Percentiles rank a stretch among this genome's conserved stretches.
phyloP scores from a whole-genome alignment of 2,888 invertebrate species.

The Agonopterix heracliana region DNA sequence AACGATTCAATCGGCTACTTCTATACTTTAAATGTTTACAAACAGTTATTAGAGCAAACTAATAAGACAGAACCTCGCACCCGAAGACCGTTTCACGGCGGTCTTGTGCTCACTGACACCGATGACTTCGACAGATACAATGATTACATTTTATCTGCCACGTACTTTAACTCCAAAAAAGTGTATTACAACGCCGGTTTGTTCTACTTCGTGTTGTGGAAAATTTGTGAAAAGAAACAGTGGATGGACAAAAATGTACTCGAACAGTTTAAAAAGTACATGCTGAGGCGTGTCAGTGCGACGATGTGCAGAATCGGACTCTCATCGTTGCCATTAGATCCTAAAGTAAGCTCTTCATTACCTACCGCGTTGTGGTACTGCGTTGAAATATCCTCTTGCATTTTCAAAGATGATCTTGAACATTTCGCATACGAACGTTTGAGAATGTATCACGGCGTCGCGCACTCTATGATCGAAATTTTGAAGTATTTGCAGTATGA shows the following conservation, averaged over 20 bases:
- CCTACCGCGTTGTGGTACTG: conserved; percentile 34
- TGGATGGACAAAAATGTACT: conserved; percentile 43
- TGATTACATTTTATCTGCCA: conserved; percentile 37
- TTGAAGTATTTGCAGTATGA: conserved; percentile 27
- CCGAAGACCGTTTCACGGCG: conserved; percentile 31
- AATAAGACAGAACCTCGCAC: conserved; percentile 34
- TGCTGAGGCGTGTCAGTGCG: conserved; percentile 27
- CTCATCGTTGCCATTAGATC: conserved; percentile 36
- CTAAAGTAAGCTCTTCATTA: conserved; percentile 23
- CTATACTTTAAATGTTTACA: conserved; percentile 38
- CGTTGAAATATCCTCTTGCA: conserved; percentile 13
- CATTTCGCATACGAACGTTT: conserved; percentile 30
- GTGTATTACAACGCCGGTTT: conserved; percentile 33
- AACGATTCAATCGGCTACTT: conserved; percentile 38
- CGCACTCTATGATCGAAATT: conserved; percentile 32
- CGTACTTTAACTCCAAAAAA: conserved; percentile 36
- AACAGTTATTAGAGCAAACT: conserved; percentile 24
- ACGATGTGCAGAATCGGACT: conserved; percentile 32
- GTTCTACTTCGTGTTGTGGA: conserved; percentile 38
- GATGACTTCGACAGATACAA: conserved; percentile 39
- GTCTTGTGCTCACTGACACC: conserved; percentile 31
- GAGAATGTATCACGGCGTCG: conserved; percentile 24
- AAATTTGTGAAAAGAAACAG: conserved; percentile 36
- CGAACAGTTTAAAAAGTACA: conserved; percentile 32
- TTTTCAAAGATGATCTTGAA: conserved; percentile 30